Conservation (phyloP, 2,113 vertebrate genomes). For the Dromas ardeola region DNA sequence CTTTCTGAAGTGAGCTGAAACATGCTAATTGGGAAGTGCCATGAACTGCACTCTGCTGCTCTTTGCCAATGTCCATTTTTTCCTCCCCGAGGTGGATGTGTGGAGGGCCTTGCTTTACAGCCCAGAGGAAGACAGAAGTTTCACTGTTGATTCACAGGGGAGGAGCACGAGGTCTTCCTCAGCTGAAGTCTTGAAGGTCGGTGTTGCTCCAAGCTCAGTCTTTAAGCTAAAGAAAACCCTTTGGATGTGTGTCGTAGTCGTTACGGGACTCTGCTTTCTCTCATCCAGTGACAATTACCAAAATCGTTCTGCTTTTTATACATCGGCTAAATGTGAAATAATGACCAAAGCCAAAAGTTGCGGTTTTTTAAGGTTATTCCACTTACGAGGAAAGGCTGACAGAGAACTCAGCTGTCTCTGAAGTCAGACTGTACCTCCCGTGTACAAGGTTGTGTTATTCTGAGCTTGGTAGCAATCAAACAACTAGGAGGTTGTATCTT, state of each 20-base stretch:
- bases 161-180: background rate
- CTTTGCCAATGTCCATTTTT: background rate
- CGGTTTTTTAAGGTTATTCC: background rate
- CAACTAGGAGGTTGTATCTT: background rate
- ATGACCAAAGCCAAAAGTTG: background rate
- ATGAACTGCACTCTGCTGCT: background rate
- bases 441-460: background rate
- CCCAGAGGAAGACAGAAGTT: background rate
- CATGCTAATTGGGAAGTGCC: background rate
- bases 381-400: background rate
- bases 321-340: background rate
- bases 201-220: background rate
- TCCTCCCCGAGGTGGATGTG: rapidly evolving
- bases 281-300: background rate
- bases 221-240: background rate
- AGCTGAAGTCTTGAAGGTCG: rapidly evolving
- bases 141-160: background rate
- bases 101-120: background rate
- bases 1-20: constrained; percentile 1
- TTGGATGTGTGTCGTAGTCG: rapidly evolving
- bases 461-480: background rate
- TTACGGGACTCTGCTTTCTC: background rate
- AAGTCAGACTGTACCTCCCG: background rate
- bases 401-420: background rate
- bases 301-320: background rate